Conservation (phyloP, 2,888 invertebrate genomes). For the Dendrolimus houi region DNA sequence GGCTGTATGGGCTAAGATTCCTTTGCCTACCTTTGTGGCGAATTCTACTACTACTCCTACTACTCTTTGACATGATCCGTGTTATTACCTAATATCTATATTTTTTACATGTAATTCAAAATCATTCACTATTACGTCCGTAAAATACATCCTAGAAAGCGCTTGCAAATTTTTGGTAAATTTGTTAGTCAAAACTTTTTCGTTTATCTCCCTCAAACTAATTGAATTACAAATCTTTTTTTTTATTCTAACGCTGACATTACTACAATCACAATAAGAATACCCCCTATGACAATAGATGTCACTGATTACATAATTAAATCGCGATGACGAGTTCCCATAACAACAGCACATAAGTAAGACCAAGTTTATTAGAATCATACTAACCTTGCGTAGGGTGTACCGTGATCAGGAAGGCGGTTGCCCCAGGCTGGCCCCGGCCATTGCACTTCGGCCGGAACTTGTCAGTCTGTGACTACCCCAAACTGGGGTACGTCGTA, state of each 20-base stretch:
- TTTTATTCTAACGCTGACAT: slow-evolving; percentile 1
- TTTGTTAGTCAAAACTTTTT: not conserved
- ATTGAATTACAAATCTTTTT: not conserved
- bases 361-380: slow-evolving; percentile 13
- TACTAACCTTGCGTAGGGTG: slow-evolving; percentile 86
- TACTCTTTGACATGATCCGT: too few relatives aligned
- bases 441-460: slow-evolving; percentile 81
- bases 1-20: too few relatives aligned
- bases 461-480: slow-evolving; percentile 78
- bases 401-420: slow-evolving; percentile 83
- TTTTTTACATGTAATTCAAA: too few relatives aligned
- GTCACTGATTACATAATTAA: slow-evolving; percentile 38
- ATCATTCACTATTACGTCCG: too few relatives aligned
- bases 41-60: too few relatives aligned
- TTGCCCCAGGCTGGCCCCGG: slow-evolving; percentile 78
- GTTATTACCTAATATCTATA: too few relatives aligned
- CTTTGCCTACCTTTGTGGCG: too few relatives aligned
- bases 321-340: slow-evolving; percentile 44
- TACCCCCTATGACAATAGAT: slow-evolving; percentile 36
- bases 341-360: slow-evolving; percentile 26
- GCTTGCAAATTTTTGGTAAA: too few relatives aligned
- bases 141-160: too few relatives aligned
- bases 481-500: slow-evolving; percentile 73
- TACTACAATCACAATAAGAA: slow-evolving; percentile 5
- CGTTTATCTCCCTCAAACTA: not conserved